These are phyloP conservation scores for Psittacara wagleri DNA, from an alignment of 2,113 vertebrate genomes.

Conservation along the genomic window DNA sequence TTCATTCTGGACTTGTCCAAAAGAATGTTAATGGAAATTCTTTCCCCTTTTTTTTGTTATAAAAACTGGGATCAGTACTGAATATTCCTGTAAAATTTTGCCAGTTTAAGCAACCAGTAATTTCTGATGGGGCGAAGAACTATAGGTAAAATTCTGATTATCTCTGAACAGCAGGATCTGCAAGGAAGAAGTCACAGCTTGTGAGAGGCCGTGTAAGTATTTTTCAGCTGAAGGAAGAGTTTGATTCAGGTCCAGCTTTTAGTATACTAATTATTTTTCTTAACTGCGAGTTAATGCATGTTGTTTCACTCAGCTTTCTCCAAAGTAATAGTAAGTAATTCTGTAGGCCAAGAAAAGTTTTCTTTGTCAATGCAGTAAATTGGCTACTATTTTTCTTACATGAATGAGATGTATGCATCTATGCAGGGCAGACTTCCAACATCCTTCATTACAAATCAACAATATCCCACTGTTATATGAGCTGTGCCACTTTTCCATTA, in stretches of 20 bases:
- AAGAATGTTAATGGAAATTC: not conserved
- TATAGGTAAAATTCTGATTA: not conserved
- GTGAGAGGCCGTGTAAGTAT: not conserved
- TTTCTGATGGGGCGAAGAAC: not conserved
- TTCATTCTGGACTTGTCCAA: not conserved
- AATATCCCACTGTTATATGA: not conserved
- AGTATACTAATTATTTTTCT: not conserved
- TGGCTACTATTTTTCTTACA: not conserved
- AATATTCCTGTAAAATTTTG: not conserved
- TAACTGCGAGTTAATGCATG: not conserved
- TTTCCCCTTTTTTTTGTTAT: not conserved
- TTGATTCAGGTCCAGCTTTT: not conserved
- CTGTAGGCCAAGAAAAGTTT: not conserved
- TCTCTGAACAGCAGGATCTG: not conserved
- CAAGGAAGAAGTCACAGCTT: not conserved
- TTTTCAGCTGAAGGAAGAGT: not conserved
- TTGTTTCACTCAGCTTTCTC: not conserved
- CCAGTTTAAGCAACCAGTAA: not conserved
- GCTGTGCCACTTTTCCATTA: not conserved
- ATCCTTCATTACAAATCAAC: not conserved
- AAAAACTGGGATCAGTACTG: not conserved
- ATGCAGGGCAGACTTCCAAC: not conserved
- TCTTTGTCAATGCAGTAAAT: not conserved
- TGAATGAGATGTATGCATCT: fast-evolving
- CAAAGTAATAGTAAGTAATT: not conserved